A percentile compares a stretch with the other conserved stretches of the same genome.
phyloP scores from a whole-genome alignment of 2,888 invertebrate genomes.

The Lycia hirtaria region DNA sequence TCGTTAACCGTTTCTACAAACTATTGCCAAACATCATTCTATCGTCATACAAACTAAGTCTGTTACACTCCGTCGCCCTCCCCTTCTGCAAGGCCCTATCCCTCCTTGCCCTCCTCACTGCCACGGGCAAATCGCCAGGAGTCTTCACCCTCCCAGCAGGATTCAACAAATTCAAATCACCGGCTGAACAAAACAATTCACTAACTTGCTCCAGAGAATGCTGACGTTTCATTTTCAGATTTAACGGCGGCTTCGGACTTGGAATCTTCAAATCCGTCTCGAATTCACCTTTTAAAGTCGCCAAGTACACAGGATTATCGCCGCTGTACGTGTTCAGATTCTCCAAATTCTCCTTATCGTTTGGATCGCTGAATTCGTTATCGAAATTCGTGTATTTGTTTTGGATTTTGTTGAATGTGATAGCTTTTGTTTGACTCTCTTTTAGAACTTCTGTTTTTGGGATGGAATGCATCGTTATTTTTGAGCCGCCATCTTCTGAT shows the following conservation, averaged over 20 bases:
- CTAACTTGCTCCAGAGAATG: conserved; percentile 91
- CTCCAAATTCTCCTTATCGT: conserved; percentile 77
- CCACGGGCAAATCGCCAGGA: conserved; percentile 92
- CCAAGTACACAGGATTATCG: conserved; percentile 77
- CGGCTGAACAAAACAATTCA: conserved; percentile 89
- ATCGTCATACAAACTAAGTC: conserved; percentile 95
- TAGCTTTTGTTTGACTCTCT: conserved; percentile 70
- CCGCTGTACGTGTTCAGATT: conserved; percentile 71
- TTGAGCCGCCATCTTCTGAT: conserved; percentile 77
- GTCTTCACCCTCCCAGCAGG: conserved; percentile 92
- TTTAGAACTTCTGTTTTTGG: conserved; percentile 73
- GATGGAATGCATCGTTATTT: conserved; percentile 78
- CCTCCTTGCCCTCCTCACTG: conserved; percentile 89
- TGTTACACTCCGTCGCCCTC: conserved; percentile 83
- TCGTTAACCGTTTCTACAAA: conserved; percentile 58
- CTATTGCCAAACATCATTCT: conserved; percentile 92
- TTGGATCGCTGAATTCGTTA: conserved; percentile 78
- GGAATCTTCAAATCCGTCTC: conserved; percentile 60
- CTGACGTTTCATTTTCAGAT: conserved; percentile 82
- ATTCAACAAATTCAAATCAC: conserved; percentile 88
- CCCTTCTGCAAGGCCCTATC: conserved; percentile 84
- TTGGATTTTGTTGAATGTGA: conserved; percentile 69
- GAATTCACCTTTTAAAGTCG: conserved; percentile 74
- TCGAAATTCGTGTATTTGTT: conserved; percentile 79
- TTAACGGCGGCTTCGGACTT: conserved; percentile 68